Conservation (phyloP, 2,797 vertebrate genomes). For the Acrossocheilus wenchowensis region DNA sequence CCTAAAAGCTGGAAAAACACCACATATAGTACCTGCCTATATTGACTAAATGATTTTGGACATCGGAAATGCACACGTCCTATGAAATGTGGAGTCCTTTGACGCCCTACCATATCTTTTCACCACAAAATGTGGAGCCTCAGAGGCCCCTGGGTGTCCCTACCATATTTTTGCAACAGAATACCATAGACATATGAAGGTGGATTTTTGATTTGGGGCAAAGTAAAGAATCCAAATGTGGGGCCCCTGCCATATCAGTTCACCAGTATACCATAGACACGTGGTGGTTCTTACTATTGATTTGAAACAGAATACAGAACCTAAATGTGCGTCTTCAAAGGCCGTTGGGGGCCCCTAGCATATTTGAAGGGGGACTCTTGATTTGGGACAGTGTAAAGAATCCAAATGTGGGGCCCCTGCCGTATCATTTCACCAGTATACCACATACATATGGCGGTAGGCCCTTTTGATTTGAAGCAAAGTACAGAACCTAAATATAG, state of each 20-base stretch:
- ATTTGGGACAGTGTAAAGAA: neutral
- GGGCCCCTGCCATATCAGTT: neutral
- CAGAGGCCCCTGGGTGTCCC: neutral
- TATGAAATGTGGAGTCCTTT: conserved; percentile 26
- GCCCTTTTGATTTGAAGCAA: neutral
- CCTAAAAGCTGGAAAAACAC: conserved; percentile 14
- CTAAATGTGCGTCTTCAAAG: neutral
- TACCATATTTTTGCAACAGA: neutral
- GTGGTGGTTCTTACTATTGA: conserved; percentile 11
- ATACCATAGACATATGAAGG: neutral
- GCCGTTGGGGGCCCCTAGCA: neutral
- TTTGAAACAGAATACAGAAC: neutral
- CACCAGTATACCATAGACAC: neutral
- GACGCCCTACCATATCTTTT: neutral
- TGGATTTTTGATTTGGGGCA: neutral
- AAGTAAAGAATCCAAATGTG: neutral
- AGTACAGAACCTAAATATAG: neutral
- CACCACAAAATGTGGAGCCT: too few relatives aligned
- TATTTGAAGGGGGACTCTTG: neutral
- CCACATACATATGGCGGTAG: neutral
- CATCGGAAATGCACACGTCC: neutral
- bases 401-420: conserved; percentile 29
- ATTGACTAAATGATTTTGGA: neutral
- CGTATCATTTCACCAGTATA: neutral
- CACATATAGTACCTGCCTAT: conserved; percentile 13